Percentiles rank a stretch among this genome's conserved stretches.
Evolutionary conservation across 2,113 vertebrate species (phyloP).

Genomic region (Pyrgilauda ruficollis): DNA sequence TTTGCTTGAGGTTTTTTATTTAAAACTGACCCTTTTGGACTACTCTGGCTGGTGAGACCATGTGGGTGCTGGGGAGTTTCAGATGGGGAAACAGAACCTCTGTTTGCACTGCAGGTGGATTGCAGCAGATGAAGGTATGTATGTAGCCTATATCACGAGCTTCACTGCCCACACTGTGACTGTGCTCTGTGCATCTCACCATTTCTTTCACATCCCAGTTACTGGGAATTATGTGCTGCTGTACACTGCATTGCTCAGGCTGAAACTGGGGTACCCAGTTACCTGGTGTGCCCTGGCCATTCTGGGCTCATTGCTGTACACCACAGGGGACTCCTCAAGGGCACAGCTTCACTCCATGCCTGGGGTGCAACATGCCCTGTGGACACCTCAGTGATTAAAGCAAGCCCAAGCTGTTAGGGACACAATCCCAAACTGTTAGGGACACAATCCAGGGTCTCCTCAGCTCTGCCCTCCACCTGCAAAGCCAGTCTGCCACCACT

Average conservation of each 20-base stretch:
- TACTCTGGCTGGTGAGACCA: background rate
- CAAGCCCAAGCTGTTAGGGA: background rate
- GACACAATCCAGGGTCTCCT: background rate
- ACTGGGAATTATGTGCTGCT: background rate
- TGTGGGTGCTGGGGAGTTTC: background rate
- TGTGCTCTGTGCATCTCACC: background rate
- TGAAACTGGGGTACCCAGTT: background rate
- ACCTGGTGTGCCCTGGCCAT: background rate
- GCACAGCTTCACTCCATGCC: background rate
- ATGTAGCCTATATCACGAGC: background rate
- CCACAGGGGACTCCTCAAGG: background rate
- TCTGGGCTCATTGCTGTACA: background rate
- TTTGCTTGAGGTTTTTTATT: background rate
- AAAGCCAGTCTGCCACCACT: background rate
- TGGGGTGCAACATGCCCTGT: background rate
- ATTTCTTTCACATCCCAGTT: accelerated
- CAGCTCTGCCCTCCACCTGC: background rate
- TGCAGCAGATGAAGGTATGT: background rate
- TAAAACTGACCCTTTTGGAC: background rate
- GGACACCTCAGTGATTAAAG: background rate
- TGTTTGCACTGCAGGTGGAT: background rate
- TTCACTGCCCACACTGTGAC: background rate
- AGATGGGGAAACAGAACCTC: background rate
- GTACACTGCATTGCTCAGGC: background rate
- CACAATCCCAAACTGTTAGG: background rate